Base-by-base conservation (phyloP, 2,888 invertebrate species). In the Fragum whitleyi region DNA sequence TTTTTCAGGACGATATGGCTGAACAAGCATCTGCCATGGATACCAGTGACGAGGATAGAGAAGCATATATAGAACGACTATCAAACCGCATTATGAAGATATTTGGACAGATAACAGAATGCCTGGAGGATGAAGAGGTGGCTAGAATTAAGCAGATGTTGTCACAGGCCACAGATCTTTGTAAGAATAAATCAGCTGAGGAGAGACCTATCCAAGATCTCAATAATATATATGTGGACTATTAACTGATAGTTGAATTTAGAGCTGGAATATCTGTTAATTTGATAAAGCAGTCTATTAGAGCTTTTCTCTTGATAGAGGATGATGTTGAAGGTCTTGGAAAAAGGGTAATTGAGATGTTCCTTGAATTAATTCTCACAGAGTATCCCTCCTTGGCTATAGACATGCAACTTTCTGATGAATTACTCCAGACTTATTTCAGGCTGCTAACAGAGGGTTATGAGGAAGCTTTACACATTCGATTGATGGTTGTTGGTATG, bases 401-500 rank as follows among this genome's bases (percentile, higher is more conserved):
- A 3, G 61, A 61, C n/a, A 61, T 61, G 61, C 1, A 61, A 29
- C 32, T 61, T 11, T 32, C 19, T 55, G 57, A 68, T 67, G 74
- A 65, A 19, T 67, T 72, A 16, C 47, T 76, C 26, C 14, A 47
- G 26, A 39, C 51, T 5, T 82, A 79, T 62, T 47, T 72, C 14
- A 69, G 68, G 14, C 73, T 61, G 16, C 36, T 82, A 1, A 74
- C 16, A n/a, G 28, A 73, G 53, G 82, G 75, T 21, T 29, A 28
- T n/a, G 72, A 79, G 55, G 26, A 47, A 21, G 68, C 75, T 0
- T 61, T 42, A 39, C 65, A 73, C 69, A 76, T 82, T 26, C 55
- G 82, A 42, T 28, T 82, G 11, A 82, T 82, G 82, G 69, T 82
- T 14, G 74, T 82, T 11, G 82, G 82, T 14, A 78, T 79, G 82